Conservation (phyloP, 2,888 invertebrate genomes). For the Protonemura montana region DNA sequence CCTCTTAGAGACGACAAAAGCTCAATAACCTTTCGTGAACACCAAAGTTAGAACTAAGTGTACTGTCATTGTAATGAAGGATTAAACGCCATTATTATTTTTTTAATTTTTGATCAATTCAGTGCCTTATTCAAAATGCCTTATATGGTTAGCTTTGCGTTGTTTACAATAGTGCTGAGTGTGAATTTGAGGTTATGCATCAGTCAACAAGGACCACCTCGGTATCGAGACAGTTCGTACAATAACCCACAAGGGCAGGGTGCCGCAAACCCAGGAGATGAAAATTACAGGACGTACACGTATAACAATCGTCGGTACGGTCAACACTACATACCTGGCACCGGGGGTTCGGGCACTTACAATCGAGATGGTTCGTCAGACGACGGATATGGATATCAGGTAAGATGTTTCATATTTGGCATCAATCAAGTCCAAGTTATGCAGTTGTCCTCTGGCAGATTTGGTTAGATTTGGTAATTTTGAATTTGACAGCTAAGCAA, state of each 20-base stretch:
- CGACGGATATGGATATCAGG: constrained; percentile 35
- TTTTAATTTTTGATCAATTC: neutral
- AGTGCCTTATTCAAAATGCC: neutral
- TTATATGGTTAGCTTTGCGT: neutral
- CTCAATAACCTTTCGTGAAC: neutral
- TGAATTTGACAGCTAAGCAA: neutral
- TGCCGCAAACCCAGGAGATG: constrained; percentile 31
- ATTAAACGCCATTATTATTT: neutral
- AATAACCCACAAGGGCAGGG: constrained; percentile 22
- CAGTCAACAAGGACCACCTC: constrained; percentile 36
- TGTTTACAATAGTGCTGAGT: constrained; percentile 15
- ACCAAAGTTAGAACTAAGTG: neutral
- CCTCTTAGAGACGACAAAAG: neutral
- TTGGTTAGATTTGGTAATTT: neutral
- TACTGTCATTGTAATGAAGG: neutral
- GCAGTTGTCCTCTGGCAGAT: no score
- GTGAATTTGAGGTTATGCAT: constrained; percentile 35
- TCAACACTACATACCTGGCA: constrained; percentile 37
- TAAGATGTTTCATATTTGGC: constrained; percentile 1
- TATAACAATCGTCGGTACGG: constrained; percentile 34
- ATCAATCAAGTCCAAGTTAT: neutral
- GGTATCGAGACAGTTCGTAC: constrained; percentile 32
- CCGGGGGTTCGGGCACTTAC: constrained; percentile 15
- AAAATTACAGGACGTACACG: constrained; percentile 27
- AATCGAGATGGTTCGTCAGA: constrained; percentile 20